Base-by-base conservation (phyloP, 2,888 invertebrate genomes). In the Camponotus fellah region DNA sequence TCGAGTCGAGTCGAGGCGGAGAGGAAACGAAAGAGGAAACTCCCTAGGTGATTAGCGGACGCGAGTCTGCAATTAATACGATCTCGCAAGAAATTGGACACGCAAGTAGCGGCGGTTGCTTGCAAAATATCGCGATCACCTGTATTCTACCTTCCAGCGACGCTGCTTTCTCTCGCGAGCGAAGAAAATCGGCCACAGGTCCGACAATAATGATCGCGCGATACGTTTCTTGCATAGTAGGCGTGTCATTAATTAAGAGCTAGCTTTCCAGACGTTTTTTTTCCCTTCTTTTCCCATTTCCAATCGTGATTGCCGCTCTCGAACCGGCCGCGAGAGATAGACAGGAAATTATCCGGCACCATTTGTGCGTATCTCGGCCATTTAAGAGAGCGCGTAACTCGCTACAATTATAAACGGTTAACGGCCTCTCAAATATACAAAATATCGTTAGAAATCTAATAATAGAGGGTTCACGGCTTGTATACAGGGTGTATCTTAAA, bases 31-130 rank as follows among this genome's bases (percentile, higher is more conserved):
- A 66, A 77, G 66, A 80, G 79, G 79, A 80, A 80, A 72, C 79
- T 60, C 79, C 26, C 60, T 26, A 26, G 5, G 60, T 46, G 79
- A 80, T 80, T 80, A 80, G 79, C 72, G 46, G 46, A 34, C 74
- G 79, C 79, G 46, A 80, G 74, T 80, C 72, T 74, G 79, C 74
- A 80, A 80, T 80, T 80, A 80, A 80, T 80, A 80, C 10, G 79
- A 80, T 60, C 75, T 46, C n/a, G n/a, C 34, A 72, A 62, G 79
- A 80, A 80, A 80, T 60, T 72, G 74, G 79, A 80, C 46, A 60
- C 58, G 32, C 49, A 26, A n/a, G 75, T 46, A 10, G 56, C n/a
- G 72, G 72, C 60, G 74, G 43, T 17, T 56, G 34, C 12, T 60
- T 62, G 79, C 60, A 34, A 80, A 62, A 60, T 80, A 80, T 80